Evolutionary conservation across 1,140 invertebrate genomes (phyloP).

Genomic region (Tetraneura akinire): DNA sequence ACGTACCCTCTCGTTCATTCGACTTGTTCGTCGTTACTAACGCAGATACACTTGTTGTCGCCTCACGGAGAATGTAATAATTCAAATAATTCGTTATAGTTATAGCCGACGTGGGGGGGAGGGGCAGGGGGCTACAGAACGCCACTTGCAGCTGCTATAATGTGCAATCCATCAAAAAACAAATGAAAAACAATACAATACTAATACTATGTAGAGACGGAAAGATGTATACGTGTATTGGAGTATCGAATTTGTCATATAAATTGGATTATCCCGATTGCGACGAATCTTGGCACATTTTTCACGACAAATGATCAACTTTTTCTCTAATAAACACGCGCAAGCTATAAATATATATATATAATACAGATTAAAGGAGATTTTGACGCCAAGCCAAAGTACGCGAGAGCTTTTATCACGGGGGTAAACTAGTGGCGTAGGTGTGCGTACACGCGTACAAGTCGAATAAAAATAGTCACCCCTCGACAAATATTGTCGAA

Average conservation of each 20-base stretch:
- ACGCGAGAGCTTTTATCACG: constrained; percentile 27
- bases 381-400: constrained; percentile 27
- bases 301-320: constrained; percentile 32
- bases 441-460: constrained; percentile 3
- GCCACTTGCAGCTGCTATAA: constrained; percentile 8
- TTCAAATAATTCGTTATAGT: constrained; percentile 24
- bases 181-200: neutral
- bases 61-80: neutral
- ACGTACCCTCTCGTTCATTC: neutral
- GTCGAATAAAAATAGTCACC: constrained; percentile 46
- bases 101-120: neutral
- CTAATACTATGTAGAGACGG: no score
- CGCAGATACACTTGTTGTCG: constrained; percentile 6
- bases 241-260: constrained; percentile 4
- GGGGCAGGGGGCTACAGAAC: neutral
- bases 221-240: constrained; percentile 4
- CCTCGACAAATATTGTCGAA: neutral
- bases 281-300: neutral
- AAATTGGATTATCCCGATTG: constrained; percentile 44
- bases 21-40: neutral
- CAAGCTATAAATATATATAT: no score
- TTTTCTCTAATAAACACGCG: neutral
- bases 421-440: neutral
- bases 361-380: constrained; percentile 5
- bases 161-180: constrained; percentile 18